Conservation (phyloP, 1,140 invertebrate species). For the Neoseiulus cucumeris region DNA sequence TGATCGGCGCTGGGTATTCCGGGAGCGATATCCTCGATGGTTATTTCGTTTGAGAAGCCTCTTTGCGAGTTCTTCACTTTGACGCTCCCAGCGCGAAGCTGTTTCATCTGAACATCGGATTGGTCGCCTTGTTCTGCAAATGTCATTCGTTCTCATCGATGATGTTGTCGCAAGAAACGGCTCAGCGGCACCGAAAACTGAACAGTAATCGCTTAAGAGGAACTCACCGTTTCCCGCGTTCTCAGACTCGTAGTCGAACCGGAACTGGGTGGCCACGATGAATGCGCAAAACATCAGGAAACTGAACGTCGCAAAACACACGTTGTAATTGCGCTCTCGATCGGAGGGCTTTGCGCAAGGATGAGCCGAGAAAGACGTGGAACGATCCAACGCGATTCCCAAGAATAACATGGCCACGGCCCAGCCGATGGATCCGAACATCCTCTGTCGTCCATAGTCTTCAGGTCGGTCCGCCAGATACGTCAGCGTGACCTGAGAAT, state of each 20-base stretch:
- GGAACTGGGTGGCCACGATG: slow-evolving; percentile 66
- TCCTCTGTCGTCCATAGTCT: slow-evolving; percentile 82
- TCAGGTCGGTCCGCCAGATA: slow-evolving; percentile 69
- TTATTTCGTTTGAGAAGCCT: neutral
- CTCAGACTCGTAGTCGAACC: slow-evolving; percentile 26
- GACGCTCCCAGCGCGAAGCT: neutral
- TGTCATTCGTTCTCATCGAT: no score
- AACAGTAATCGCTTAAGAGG: no score
- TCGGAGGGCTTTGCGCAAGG: slow-evolving; percentile 60
- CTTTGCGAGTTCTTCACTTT: slow-evolving; percentile 5
- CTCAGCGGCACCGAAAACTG: no score
- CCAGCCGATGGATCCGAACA: slow-evolving; percentile 97
- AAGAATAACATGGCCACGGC: slow-evolving; percentile 96
- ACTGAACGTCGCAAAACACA: slow-evolving; percentile 93
- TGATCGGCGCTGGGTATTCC: slow-evolving; percentile 5
- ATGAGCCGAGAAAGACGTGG: slow-evolving; percentile 61
- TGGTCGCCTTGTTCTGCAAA: neutral
- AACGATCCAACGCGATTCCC: slow-evolving; percentile 91
- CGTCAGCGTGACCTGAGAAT: slow-evolving; percentile 43
- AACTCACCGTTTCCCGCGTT: neutral
- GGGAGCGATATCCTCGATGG: slow-evolving; percentile 2
- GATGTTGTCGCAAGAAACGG: no score
- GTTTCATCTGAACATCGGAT: slow-evolving; percentile 5
- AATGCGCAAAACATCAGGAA: slow-evolving; percentile 87
- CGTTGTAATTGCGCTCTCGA: slow-evolving; percentile 89